These are phyloP conservation scores for Drosophila siamana DNA, from an alignment of 2,888 invertebrate species.

Conservation along the genomic window DNA sequence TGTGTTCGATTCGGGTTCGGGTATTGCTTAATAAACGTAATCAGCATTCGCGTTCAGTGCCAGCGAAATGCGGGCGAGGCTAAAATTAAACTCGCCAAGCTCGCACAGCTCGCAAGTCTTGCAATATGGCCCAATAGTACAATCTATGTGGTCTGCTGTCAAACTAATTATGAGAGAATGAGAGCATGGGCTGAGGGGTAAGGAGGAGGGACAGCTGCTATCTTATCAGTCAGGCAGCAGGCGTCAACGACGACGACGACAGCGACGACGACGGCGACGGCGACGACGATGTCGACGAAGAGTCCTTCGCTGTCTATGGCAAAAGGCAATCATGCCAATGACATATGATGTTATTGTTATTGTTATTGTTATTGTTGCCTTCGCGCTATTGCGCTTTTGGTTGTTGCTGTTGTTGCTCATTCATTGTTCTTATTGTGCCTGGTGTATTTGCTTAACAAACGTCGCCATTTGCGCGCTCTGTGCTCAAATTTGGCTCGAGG, in stretches of 20 bases:
- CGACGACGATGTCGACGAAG: neutral
- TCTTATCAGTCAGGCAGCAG: constrained; percentile 53
- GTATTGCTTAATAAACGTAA: constrained; percentile 43
- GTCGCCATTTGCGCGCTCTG: neutral
- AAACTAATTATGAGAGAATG: constrained; percentile 31
- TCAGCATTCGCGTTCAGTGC: constrained; percentile 35
- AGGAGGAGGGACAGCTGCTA: constrained; percentile 4
- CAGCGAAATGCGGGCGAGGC: constrained; percentile 10
- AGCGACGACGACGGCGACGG: neutral
- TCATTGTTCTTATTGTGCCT: constrained; percentile 5
- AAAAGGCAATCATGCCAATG: constrained; percentile 12
- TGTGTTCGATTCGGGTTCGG: neutral
- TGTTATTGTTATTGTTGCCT: constrained; percentile 1
- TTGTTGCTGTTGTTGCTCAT: constrained; percentile 7
- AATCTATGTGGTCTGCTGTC: constrained; percentile 17
- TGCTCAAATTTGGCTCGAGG: neutral
- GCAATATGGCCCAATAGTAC: constrained; percentile 4
- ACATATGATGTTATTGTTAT: constrained; percentile 12
- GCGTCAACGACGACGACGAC: constrained; percentile 12
- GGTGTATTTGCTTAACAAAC: constrained; percentile 8
- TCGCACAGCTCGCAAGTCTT: constrained; percentile 5
- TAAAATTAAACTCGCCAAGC: constrained; percentile 19
- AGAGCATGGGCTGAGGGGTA: too few relatives aligned
- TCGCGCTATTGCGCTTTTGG: neutral
- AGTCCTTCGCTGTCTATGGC: constrained; percentile 6